Evolutionary conservation across 2,888 invertebrate genomes (phyloP).

Genomic region (Vannuccia rotundouncinata): DNA sequence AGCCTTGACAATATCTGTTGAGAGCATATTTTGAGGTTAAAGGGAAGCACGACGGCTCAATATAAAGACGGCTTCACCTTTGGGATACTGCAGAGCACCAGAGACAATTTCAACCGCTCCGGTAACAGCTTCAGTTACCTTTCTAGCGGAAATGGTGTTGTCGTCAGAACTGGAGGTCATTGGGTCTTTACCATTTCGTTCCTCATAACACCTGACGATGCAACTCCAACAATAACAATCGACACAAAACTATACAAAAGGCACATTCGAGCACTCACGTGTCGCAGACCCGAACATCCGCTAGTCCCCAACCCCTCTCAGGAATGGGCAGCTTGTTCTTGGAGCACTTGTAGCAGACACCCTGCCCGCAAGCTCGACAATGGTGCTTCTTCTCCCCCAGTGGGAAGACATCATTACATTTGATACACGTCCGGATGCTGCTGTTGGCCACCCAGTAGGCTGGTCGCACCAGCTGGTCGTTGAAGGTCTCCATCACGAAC

Average conservation of each 20-base stretch:
- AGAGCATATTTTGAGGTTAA: background rate
- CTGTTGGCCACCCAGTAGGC: constrained; percentile 73
- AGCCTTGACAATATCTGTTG: constrained; percentile 61
- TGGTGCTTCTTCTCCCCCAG: constrained; percentile 59
- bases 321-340: constrained; percentile 66
- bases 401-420: constrained; percentile 60
- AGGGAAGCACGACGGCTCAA: too few relatives aligned
- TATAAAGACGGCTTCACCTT: too few relatives aligned
- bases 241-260: too few relatives aligned
- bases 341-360: constrained; percentile 70
- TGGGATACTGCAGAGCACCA: constrained; percentile 67
- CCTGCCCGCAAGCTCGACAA: constrained; percentile 71
- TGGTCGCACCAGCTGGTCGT: constrained; percentile 68
- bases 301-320: constrained; percentile 62
- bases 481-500: constrained; percentile 66
- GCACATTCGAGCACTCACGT: constrained; percentile 57
- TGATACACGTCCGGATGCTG: constrained; percentile 67
- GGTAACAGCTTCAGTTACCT: constrained; percentile 66
- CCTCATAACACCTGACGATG: background rate
- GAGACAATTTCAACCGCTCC: constrained; percentile 67
- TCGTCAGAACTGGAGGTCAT: constrained; percentile 36
- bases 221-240: too few relatives aligned
- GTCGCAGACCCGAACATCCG: constrained; percentile 69
- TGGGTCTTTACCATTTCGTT: background rate
- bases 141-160: constrained; percentile 48